These are phyloP conservation scores for Scylla paramamosain DNA, from an alignment of 1,140 invertebrate species.

Conservation along the genomic window DNA sequence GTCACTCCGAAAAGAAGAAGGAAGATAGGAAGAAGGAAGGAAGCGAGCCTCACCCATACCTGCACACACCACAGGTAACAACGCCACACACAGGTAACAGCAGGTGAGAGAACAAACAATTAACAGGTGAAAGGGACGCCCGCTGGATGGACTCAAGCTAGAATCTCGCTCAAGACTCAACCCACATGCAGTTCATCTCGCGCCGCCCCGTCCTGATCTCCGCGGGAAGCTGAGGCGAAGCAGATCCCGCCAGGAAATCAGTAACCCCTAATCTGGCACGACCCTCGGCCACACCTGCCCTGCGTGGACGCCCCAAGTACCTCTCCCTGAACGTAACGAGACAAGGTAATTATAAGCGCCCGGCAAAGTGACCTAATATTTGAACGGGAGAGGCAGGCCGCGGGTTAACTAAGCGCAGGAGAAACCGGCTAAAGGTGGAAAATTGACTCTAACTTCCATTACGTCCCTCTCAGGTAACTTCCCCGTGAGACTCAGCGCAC, in stretches of 20 bases:
- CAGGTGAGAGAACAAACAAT: slow-evolving; percentile 21
- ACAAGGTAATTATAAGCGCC: not conserved
- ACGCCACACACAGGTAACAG: not conserved
- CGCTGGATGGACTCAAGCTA: not conserved
- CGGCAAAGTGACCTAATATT: not conserved
- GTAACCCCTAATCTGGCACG: not conserved
- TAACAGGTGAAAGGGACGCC: not conserved
- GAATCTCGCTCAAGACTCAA: not conserved
- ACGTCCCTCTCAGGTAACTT: not conserved
- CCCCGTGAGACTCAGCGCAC: not conserved
- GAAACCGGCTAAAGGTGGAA: not conserved
- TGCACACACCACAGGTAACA: not conserved
- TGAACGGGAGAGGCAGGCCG: not conserved
- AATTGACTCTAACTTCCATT: not conserved
- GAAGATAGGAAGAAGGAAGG: not conserved
- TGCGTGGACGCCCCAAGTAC: not conserved
- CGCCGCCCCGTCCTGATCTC: not conserved
- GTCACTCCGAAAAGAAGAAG: not conserved
- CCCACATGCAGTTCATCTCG: not conserved
- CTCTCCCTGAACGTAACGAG: not conserved
- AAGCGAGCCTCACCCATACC: not conserved
- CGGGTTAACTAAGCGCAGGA: not conserved
- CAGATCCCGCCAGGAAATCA: not conserved
- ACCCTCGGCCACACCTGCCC: not conserved
- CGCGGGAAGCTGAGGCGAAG: not conserved